Percentiles rank a stretch among this genome's conserved stretches.
phyloP scores from a whole-genome alignment of 2,113 vertebrate species.

The Channa maculata region DNA sequence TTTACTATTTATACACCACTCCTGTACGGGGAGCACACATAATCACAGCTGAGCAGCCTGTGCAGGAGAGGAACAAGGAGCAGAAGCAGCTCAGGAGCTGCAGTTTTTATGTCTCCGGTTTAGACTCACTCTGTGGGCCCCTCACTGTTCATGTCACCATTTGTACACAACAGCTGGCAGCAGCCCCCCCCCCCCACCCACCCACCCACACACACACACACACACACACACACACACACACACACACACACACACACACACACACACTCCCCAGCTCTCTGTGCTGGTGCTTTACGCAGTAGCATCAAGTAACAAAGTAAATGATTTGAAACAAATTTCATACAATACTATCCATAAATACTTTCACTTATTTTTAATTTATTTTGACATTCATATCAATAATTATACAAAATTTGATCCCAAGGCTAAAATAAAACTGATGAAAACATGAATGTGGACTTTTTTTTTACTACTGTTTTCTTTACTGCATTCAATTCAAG shows the following conservation, averaged over 20 bases:
- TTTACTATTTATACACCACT: conserved; percentile 46
- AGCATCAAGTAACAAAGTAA: too few species aligned
- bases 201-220: background rate
- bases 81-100: background rate
- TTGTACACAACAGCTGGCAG: conserved; percentile 44
- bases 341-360: too few species aligned
- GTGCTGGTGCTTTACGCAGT: too few species aligned
- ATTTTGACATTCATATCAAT: too few species aligned
- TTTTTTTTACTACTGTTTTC: too few species aligned
- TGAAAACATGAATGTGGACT: too few species aligned
- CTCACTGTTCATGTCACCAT: conserved; percentile 19
- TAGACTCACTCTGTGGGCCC: conserved; percentile 11
- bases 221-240: background rate
- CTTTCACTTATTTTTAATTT: too few species aligned
- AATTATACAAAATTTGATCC: too few species aligned
- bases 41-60: conserved; percentile 4
- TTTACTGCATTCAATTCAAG: too few species aligned
- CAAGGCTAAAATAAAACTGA: too few species aligned
- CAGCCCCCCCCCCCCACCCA: conserved; percentile 1
- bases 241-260: conserved; percentile 8
- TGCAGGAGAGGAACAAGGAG: background rate
- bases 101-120: conserved; percentile 38
- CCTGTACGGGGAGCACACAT: conserved; percentile 10
- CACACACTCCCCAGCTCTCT: too few species aligned
- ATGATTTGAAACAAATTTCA: too few species aligned